Conservation (phyloP, 2,797 vertebrate species). For the Anas flavirostris region DNA sequence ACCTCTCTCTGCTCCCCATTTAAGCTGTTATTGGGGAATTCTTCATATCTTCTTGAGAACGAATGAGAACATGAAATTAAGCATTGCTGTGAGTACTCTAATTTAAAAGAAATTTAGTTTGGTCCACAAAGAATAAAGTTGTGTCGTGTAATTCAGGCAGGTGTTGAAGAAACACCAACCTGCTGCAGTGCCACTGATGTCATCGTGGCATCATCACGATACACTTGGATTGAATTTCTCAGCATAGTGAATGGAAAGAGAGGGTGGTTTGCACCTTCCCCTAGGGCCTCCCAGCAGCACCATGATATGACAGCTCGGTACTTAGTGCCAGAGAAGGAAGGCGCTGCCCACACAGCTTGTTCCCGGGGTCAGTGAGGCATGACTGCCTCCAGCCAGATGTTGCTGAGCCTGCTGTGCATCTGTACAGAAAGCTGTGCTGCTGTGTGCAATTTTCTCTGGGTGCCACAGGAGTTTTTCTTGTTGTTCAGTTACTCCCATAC, state of each 20-base stretch:
- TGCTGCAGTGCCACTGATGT: background rate
- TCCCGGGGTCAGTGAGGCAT: background rate
- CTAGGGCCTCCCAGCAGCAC: background rate
- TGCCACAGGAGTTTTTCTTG: background rate
- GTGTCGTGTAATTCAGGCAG: background rate
- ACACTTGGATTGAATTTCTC: background rate
- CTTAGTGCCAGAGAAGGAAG: background rate
- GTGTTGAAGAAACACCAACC: background rate
- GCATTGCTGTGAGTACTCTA: background rate
- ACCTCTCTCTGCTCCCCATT: background rate
- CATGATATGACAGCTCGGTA: background rate
- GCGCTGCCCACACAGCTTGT: fast-evolving
- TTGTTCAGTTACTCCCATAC: fast-evolving
- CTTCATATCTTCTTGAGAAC: background rate
- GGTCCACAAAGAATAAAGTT: background rate
- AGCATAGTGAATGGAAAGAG: fast-evolving
- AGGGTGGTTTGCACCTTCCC: background rate
- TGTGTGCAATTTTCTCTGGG: background rate
- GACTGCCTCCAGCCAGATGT: background rate
- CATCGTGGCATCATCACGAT: fast-evolving
- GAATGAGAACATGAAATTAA: background rate
- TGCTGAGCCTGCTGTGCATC: background rate
- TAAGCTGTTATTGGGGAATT: background rate
- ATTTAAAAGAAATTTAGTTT: background rate
- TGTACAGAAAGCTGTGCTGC: fast-evolving